Conservation (phyloP, 2,888 invertebrate genomes). For the Drosophila austrosaltans region DNA sequence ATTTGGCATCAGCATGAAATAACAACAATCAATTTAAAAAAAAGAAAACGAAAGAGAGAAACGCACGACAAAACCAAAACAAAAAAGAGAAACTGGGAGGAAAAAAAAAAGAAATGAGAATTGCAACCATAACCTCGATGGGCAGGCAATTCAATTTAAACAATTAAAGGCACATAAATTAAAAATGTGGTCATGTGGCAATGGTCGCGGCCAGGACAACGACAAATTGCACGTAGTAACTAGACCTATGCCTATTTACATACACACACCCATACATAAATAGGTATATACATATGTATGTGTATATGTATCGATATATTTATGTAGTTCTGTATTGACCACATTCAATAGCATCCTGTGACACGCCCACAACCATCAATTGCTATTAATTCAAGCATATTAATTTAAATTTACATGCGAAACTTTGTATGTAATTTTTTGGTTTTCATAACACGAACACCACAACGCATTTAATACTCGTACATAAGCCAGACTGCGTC, state of each 20-base stretch:
- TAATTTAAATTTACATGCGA: conserved; percentile 64
- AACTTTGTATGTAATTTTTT: conserved; percentile 58
- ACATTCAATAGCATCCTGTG: conserved; percentile 23
- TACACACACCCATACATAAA: conserved; percentile 4
- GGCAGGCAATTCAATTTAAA: conserved; percentile 68
- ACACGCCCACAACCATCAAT: conserved; percentile 48
- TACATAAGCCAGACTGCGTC: conserved; percentile 23
- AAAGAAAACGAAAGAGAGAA: not conserved
- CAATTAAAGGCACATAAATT: conserved; percentile 77
- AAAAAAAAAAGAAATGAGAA: conserved; percentile 11
- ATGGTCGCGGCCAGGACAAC: conserved; percentile 49
- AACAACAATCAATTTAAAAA: conserved; percentile 1
- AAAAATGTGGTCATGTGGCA: conserved; percentile 63
- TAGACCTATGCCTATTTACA: conserved; percentile 25
- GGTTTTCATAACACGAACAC: conserved; percentile 56
- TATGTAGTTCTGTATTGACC: conserved; percentile 1
- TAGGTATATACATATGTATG: not conserved
- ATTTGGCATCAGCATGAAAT: conserved; percentile 25
- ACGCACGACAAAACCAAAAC: not conserved
- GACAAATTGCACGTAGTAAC: conserved; percentile 58
- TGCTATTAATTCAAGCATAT: conserved; percentile 74
- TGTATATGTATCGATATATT: not conserved
- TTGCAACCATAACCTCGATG: conserved; percentile 57
- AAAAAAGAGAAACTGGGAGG: conserved; percentile 22
- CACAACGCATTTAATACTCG: not conserved